Base-by-base conservation (phyloP, 2,113 vertebrate species). In the Phoxinus phoxinus region DNA sequence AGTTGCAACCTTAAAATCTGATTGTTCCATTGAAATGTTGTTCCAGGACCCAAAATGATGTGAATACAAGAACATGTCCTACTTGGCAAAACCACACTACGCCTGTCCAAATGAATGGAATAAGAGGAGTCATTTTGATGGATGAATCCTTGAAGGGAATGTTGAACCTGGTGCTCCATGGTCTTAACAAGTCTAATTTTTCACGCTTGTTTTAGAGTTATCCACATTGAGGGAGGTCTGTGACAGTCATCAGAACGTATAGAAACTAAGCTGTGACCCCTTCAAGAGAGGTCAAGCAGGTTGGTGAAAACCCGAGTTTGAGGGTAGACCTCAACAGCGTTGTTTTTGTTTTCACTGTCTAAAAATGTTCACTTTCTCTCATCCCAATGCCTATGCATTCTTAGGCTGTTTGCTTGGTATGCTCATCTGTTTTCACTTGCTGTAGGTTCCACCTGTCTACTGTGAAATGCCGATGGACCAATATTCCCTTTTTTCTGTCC, bases 211-310 rank as follows among this genome's bases (percentile, higher is more conserved):
- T 83, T n/a, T 48, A 19, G 84, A 46, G 27, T 5, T 67, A 88
- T 86, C 81, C 85, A 87, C 86, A 85, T 76, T 15, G 37, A 84
- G 75, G 37, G 72, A 83, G 82, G 86, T 91, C 90, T 82, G 84
- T 58, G 84, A 88, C 27, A 84, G 84, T 85, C 89, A 92, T 92
- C 88, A 81, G 83, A 44, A 86, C 13, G 27, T 86, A 88, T 90
- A 73, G 89, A 89, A 89, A 91, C 89, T 63, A 32, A 71, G 78
- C 74, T 69, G 37, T 86, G 61, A 87, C 74, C 72, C 69, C 17
- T 58, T 13, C 41, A 63, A 53, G 9, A 84, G 90, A 89, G 88
- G 79, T 79, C 53, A 74, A 72, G 51, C 67, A 86, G 27, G 56
- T 23, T 41, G 53, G 32, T 58, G 63, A 59, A 51, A 61, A 44